phyloP scores from a whole-genome alignment of 2,888 invertebrate species.

The Aphidius colemani region DNA sequence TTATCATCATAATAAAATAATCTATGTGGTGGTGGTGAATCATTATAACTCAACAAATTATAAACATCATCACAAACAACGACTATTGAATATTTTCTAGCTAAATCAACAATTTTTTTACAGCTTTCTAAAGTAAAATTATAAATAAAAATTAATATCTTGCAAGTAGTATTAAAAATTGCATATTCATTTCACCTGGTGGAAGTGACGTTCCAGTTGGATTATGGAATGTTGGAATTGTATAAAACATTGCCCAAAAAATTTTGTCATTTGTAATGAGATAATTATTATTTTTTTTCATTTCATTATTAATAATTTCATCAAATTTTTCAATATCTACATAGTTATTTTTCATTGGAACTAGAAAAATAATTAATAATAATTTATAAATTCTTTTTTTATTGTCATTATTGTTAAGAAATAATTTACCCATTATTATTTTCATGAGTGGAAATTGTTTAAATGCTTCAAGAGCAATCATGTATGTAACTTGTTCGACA shows the following conservation, averaged over 20 bases:
- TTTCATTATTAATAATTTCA: conserved; percentile 53
- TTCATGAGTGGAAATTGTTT: conserved; percentile 63
- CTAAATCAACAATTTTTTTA: conserved; percentile 58
- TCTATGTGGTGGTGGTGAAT: conserved; percentile 62
- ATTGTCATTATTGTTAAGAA: no score
- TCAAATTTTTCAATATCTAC: conserved; percentile 63
- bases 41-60: conserved; percentile 64
- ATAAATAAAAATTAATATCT: no score
- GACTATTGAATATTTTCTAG: conserved; percentile 59
- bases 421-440: conserved; percentile 60
- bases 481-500: conserved; percentile 70
- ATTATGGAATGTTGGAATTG: conserved; percentile 67
- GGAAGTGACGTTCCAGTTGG: conserved; percentile 65
- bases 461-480: conserved; percentile 65
- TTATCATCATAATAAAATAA: conserved; percentile 63
- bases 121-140: conserved; percentile 52
- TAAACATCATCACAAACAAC: conserved; percentile 70
- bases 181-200: conserved; percentile 48
- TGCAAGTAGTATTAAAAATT: not conserved
- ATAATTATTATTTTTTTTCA: conserved; percentile 44
- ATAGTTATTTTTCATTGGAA: conserved; percentile 64
- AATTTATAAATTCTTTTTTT: not conserved
- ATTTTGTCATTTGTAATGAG: conserved; percentile 54
- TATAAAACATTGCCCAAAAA: conserved; percentile 65
- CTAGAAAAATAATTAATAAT: conserved; percentile 43